Percentiles rank a stretch among this genome's conserved stretches.
Evolutionary conservation across 1,140 invertebrate species (phyloP).

Genomic region (Triops longicaudatus): DNA sequence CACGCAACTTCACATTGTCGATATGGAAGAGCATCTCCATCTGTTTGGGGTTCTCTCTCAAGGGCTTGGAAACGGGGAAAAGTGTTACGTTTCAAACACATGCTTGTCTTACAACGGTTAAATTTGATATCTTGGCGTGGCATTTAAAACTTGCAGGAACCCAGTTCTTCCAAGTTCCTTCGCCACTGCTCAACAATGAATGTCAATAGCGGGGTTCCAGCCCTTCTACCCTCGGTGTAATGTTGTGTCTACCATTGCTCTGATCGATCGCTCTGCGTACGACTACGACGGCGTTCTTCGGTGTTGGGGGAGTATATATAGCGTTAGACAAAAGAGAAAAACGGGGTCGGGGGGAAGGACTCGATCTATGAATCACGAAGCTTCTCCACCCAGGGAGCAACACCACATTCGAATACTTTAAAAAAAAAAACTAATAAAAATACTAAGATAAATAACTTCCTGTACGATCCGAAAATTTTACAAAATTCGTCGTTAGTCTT

Average conservation of each 20-base stretch:
- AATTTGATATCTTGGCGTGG: neutral
- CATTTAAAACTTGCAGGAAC: neutral
- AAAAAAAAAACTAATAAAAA: neutral
- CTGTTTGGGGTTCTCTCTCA: neutral
- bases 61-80: neutral
- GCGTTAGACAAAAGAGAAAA: neutral
- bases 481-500: slow-evolving; percentile 7
- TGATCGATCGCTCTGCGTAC: slow-evolving; percentile 7
- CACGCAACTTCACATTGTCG: neutral
- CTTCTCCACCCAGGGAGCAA: neutral
- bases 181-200: neutral
- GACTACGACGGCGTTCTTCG: neutral
- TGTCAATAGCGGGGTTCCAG: neutral
- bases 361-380: neutral
- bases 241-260: neutral
- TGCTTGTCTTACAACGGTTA: neutral
- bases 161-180: neutral
- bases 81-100: slow-evolving; percentile 7
- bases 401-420: neutral
- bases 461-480: neutral
- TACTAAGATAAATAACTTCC: neutral
- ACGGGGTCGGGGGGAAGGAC: neutral
- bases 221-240: neutral
- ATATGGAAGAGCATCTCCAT: neutral
- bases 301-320: neutral